Percentiles rank a stretch among this genome's conserved stretches.
Evolutionary conservation across 2,113 vertebrate genomes (phyloP).

Genomic region (Crotalus tigris): DNA sequence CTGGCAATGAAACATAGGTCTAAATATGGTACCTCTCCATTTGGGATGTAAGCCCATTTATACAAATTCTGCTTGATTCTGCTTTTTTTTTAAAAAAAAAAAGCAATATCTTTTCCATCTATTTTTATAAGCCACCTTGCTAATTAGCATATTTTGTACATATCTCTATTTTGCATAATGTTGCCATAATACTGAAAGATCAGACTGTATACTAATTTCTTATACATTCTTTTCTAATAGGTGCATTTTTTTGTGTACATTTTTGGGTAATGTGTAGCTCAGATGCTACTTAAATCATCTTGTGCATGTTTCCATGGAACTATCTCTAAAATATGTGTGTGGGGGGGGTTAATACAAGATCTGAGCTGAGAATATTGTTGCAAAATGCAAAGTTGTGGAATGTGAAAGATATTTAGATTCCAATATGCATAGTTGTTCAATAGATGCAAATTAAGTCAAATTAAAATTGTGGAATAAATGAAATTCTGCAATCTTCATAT

Average conservation of each 20-base stretch:
- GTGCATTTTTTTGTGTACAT: neutral
- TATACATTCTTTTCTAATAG: neutral
- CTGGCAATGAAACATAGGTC: neutral
- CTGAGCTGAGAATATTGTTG: neutral
- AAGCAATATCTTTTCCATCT: neutral
- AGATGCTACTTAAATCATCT: neutral
- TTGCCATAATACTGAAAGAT: neutral
- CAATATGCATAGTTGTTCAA: neutral
- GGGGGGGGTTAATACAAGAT: neutral
- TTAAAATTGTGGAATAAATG: neutral
- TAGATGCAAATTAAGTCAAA: neutral
- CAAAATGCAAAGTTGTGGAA: neutral
- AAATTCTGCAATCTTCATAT: neutral
- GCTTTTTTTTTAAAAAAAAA: neutral
- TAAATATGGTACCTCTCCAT: neutral
- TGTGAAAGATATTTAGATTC: neutral
- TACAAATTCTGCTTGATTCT: neutral
- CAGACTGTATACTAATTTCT: neutral
- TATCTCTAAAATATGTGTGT: neutral
- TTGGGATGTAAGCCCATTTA: neutral
- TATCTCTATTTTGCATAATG: neutral
- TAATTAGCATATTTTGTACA: neutral
- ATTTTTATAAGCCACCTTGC: neutral
- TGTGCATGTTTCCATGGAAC: neutral
- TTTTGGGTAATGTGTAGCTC: neutral